Evolutionary conservation across 2,113 vertebrate genomes (phyloP).

Genomic region (Alaudala cheleensis): DNA sequence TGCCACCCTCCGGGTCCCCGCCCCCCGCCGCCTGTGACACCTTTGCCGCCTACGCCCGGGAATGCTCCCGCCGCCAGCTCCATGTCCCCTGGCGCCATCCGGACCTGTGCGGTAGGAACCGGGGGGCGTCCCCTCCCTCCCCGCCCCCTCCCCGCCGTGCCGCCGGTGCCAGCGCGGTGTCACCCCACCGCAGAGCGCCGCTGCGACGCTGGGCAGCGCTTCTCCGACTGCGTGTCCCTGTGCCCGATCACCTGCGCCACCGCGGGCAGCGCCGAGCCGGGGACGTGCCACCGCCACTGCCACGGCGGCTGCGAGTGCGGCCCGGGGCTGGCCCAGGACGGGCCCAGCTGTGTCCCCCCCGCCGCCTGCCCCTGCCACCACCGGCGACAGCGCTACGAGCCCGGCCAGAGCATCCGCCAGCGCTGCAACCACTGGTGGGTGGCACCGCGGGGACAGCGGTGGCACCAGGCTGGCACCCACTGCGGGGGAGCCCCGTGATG

Average conservation of each 20-base stretch:
- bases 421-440: conserved; percentile 85
- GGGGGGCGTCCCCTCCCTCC: not conserved
- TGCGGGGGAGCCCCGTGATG: not conserved
- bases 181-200: conserved; percentile 63
- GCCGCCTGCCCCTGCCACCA: conserved; percentile 85
- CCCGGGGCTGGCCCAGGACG: conserved; percentile 76
- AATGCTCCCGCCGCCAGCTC: conserved; percentile 78
- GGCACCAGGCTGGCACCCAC: not conserved
- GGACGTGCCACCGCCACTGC: conserved; percentile 81
- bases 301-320: conserved; percentile 87
- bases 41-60: conserved; percentile 80
- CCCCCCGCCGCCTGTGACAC: conserved; percentile 75
- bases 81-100: conserved; percentile 78
- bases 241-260: conserved; percentile 83
- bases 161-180: not conserved
- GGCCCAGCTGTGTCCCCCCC: conserved; percentile 71
- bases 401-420: conserved; percentile 80
- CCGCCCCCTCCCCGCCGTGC: too few relatives aligned
- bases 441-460: not conserved
- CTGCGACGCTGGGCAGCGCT: conserved; percentile 77
- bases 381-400: conserved; percentile 72
- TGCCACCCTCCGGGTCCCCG: not conserved
- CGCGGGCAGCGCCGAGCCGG: conserved; percentile 14
- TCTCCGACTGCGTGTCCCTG: conserved; percentile 86
- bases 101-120: conserved; percentile 78